A percentile compares a stretch with the other conserved stretches of the same genome.
Conservation (phyloP, 1,140 invertebrate genomes). For the Zophobas atratus region DNA sequence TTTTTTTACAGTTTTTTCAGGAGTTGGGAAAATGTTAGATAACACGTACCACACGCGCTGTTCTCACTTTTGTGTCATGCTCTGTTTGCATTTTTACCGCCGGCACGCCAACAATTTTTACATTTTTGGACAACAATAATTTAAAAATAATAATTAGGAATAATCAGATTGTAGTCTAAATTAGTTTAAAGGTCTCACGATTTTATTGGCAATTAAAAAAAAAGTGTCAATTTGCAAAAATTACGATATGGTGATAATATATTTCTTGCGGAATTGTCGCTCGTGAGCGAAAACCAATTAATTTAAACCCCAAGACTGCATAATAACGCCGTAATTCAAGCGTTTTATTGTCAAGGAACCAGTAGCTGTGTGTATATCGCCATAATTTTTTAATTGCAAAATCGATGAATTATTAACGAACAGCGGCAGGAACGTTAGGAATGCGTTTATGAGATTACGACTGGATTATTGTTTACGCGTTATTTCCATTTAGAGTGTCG, state of each 20-base stretch:
- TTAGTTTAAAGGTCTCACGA: too few species aligned
- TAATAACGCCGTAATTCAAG: background rate
- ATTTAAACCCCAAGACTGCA: too few species aligned
- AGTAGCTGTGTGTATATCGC: background rate
- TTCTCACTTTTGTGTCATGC: constrained; percentile 9
- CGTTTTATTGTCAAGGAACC: constrained; percentile 2
- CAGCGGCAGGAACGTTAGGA: constrained; percentile 14
- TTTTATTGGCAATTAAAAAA: too few species aligned
- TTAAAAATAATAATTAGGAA: too few species aligned
- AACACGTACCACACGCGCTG: constrained; percentile 18
- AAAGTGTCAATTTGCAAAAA: too few species aligned
- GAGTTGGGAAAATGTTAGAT: constrained; percentile 25
- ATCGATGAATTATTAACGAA: constrained; percentile 13
- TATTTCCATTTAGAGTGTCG: constrained; percentile 29
- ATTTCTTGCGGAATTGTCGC: too few species aligned
- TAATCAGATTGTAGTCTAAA: too few species aligned
- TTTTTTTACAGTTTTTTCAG: background rate
- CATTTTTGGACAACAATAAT: too few species aligned
- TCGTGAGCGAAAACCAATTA: too few species aligned
- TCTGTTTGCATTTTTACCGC: background rate
- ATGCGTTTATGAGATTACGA: background rate
- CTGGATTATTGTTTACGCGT: constrained; percentile 12
- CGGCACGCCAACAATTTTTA: too few species aligned
- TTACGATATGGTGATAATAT: too few species aligned
- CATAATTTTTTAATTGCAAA: constrained; percentile 27